These are phyloP conservation scores for Scrobipalpa costella DNA, from an alignment of 2,888 invertebrate genomes.

Conservation along the genomic window DNA sequence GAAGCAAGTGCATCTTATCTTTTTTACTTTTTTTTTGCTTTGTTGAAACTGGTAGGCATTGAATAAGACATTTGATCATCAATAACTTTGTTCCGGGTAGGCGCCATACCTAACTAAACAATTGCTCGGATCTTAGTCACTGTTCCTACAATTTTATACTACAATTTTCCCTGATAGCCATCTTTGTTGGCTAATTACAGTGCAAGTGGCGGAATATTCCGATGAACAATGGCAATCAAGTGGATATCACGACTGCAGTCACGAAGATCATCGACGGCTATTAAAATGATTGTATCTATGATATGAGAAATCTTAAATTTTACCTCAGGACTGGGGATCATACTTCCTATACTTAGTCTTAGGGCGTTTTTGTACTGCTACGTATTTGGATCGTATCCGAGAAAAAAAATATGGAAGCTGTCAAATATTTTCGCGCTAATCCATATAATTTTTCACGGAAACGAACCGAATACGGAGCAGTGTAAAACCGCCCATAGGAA, in stretches of 20 bases:
- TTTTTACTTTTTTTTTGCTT: neutral
- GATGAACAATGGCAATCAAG: constrained; percentile 51
- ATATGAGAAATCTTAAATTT: neutral
- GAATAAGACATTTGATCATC: neutral
- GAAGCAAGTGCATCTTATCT: neutral
- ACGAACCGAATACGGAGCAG: no score
- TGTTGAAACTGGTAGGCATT: neutral
- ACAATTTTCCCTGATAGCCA: constrained; percentile 29
- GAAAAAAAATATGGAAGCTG: no score
- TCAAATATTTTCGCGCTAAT: no score
- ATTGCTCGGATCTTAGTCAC: neutral
- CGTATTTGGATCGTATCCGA: no score
- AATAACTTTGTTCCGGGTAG: neutral
- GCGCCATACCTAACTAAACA: neutral
- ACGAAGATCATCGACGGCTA: constrained; percentile 44
- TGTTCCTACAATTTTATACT: neutral
- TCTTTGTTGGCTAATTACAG: constrained; percentile 12
- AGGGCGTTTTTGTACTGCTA: no score
- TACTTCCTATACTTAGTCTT: constrained; percentile 22
- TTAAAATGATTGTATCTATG: constrained; percentile 7
- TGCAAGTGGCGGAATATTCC: constrained; percentile 29
- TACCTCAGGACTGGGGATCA: neutral
- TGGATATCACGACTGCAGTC: constrained; percentile 50
- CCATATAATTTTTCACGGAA: constrained; percentile 31
- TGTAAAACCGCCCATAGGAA: no score